These are phyloP conservation scores for Cephus sareptanus DNA, from an alignment of 2,888 invertebrate species.

Conservation along the genomic window DNA sequence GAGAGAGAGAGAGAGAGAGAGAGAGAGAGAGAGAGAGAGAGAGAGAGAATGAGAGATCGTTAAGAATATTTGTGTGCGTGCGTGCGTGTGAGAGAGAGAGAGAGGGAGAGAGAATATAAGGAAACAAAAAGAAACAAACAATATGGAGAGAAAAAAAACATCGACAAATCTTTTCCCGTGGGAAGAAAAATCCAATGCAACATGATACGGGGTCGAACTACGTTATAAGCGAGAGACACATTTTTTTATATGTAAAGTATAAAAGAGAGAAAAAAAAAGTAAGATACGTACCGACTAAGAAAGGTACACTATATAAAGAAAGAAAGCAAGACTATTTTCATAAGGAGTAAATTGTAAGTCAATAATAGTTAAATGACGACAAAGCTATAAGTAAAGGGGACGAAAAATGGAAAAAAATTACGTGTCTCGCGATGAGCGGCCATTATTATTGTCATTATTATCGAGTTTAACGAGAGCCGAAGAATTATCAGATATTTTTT, in stretches of 20 bases:
- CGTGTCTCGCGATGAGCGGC: neutral
- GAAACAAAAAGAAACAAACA: conserved; percentile 9
- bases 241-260: conserved; percentile 20
- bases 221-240: conserved; percentile 21
- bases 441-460: neutral
- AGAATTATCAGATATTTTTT: neutral
- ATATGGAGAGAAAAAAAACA: conserved; percentile 4
- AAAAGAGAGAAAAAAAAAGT: conserved; percentile 9
- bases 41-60: neutral
- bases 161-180: neutral
- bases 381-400: neutral
- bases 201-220: conserved; percentile 1
- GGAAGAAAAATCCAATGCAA: neutral
- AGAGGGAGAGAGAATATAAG: conserved; percentile 9
- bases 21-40: neutral
- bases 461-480: neutral
- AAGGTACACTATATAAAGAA: conserved; percentile 47
- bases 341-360: conserved; percentile 63
- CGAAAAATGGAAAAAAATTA: neutral
- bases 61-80: neutral
- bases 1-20: neutral
- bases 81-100: neutral
- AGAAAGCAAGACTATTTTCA: conserved; percentile 62
- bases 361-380: conserved; percentile 45
- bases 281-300: conserved; percentile 21